These are phyloP conservation scores for Drosophila azteca DNA, from an alignment of 1,140 invertebrate genomes.

Conservation along the genomic window DNA sequence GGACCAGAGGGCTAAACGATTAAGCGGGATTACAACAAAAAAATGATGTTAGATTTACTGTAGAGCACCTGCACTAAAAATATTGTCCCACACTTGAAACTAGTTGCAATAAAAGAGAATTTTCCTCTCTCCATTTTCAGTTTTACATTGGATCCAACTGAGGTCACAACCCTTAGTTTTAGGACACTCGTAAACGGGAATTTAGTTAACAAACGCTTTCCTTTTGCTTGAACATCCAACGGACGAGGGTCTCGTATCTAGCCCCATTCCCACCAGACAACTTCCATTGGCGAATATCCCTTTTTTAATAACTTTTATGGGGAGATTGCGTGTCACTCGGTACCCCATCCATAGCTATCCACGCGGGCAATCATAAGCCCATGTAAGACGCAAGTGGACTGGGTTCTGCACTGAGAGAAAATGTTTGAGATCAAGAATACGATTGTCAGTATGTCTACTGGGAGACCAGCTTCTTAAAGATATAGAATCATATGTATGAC, in stretches of 20 bases:
- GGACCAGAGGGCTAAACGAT: slow-evolving; percentile 45
- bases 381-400: slow-evolving; percentile 15
- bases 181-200: too few species aligned
- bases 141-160: neutral
- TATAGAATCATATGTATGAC: too few species aligned
- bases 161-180: too few species aligned
- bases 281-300: slow-evolving; percentile 38
- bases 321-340: slow-evolving; percentile 52
- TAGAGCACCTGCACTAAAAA: slow-evolving; percentile 44
- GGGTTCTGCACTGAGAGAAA: slow-evolving; percentile 3
- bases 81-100: slow-evolving; percentile 33
- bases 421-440: neutral
- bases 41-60: slow-evolving; percentile 10
- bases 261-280: slow-evolving; percentile 6
- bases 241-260: neutral
- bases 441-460: too few species aligned
- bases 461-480: too few species aligned
- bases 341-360: slow-evolving; percentile 19
- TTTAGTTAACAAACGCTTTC: slow-evolving; percentile 6
- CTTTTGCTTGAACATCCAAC: neutral
- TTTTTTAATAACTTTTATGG: slow-evolving; percentile 68
- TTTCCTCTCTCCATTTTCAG: neutral
- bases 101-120: slow-evolving; percentile 40
- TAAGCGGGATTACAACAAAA: neutral
- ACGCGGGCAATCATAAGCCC: slow-evolving; percentile 18